phyloP scores from a whole-genome alignment of 2,888 invertebrate species.

The Drosophila antonietae region DNA sequence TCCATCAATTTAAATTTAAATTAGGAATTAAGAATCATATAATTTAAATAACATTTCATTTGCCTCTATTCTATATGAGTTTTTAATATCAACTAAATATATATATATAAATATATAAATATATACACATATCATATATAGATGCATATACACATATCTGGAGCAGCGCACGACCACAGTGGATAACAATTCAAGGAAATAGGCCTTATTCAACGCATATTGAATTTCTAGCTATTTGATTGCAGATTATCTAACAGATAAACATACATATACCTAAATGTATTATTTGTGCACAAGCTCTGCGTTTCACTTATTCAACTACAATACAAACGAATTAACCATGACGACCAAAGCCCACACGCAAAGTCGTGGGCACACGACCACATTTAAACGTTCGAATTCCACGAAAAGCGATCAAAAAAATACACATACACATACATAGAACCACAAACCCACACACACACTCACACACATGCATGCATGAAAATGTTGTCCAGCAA shows the following conservation, averaged over 20 bases:
- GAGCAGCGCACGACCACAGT: not conserved
- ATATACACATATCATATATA: not conserved
- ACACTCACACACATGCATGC: not conserved
- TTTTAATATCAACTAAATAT: not conserved
- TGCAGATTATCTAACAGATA: not conserved
- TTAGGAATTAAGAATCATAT: not conserved
- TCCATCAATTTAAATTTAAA: constrained; percentile 2
- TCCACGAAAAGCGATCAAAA: constrained; percentile 13
- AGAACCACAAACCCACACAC: not conserved
- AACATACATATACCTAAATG: too few species aligned
- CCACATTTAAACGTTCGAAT: constrained; percentile 34
- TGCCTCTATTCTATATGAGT: not conserved
- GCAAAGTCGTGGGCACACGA: not conserved
- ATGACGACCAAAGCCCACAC: not conserved
- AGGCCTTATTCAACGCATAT: not conserved
- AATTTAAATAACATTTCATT: not conserved
- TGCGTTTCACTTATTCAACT: constrained; percentile 27
- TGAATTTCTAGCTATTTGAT: not conserved
- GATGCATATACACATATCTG: not conserved
- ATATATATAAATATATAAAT: not conserved
- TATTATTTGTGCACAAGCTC: not conserved
- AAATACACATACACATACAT: constrained; percentile 1
- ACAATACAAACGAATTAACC: constrained; percentile 4
- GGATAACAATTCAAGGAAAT: not conserved
- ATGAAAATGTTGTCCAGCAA: not conserved